These are phyloP conservation scores for Takifugu bimaculatus DNA, from an alignment of 2,113 vertebrate genomes.

Conservation along the genomic window DNA sequence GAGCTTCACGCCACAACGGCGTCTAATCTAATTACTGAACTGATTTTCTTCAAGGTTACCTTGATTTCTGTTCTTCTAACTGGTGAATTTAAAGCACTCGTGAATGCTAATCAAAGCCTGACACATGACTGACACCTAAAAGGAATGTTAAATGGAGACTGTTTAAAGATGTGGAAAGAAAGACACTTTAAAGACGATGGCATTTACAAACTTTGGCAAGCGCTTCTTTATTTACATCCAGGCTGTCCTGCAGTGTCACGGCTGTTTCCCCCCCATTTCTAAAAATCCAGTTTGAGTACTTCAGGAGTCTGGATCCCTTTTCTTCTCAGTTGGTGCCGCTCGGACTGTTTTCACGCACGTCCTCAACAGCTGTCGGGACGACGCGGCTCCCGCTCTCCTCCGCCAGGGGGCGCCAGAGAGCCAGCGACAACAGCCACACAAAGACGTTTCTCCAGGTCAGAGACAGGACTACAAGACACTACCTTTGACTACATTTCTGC, in stretches of 20 bases:
- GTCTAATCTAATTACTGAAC: too few relatives aligned
- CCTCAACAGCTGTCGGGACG: slow-evolving; percentile 19
- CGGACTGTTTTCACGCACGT: slow-evolving; percentile 22
- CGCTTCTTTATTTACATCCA: slow-evolving; percentile 82
- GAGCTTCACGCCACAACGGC: too few relatives aligned
- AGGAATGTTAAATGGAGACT: neutral
- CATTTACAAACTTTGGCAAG: slow-evolving; percentile 83
- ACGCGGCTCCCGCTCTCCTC: slow-evolving; percentile 39
- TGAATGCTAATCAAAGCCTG: neutral
- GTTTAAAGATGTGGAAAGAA: slow-evolving; percentile 20
- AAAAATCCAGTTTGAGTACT: neutral
- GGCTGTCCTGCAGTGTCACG: slow-evolving; percentile 67
- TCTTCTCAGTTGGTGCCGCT: slow-evolving; percentile 30
- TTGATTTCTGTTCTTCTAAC: neutral
- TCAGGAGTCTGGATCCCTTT: neutral
- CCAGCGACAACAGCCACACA: slow-evolving; percentile 31
- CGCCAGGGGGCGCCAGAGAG: slow-evolving; percentile 57
- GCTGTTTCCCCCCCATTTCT: slow-evolving; percentile 52
- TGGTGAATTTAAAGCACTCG: neutral
- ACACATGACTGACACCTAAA: neutral
- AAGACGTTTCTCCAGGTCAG: slow-evolving; percentile 10
- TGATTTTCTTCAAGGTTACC: neutral
- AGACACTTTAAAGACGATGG: slow-evolving; percentile 48
- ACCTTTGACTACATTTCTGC: slow-evolving; percentile 50
- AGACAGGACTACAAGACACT: slow-evolving; percentile 48